Conservation (phyloP, 1,140 invertebrate species). For the Heliconius nattereri region DNA sequence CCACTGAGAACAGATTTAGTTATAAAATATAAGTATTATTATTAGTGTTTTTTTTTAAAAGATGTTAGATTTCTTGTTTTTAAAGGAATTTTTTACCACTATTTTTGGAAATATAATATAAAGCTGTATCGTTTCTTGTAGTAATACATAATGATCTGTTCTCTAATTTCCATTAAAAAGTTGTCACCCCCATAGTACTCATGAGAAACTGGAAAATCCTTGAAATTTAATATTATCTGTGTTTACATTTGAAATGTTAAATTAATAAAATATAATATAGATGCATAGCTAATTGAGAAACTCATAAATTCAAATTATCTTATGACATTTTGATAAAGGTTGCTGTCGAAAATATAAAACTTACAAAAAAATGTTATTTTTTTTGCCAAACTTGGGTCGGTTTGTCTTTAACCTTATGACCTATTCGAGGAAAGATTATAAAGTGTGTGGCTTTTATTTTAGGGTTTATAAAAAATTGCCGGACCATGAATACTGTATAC, state of each 20-base stretch:
- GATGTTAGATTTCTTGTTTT: no score
- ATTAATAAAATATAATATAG: not conserved
- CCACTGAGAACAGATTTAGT: not conserved
- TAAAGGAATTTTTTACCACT: no score
- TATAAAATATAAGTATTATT: no score
- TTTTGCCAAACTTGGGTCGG: not conserved
- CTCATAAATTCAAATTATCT: conserved; percentile 2
- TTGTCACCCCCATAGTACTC: not conserved
- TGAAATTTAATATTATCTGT: not conserved
- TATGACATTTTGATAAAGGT: conserved; percentile 22
- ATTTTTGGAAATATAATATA: no score
- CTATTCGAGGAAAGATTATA: not conserved
- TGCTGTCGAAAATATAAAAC: not conserved
- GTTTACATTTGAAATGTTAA: not conserved
- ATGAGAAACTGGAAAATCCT: not conserved
- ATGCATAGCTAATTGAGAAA: not conserved
- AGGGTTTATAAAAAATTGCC: not conserved
- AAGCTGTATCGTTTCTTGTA: no score
- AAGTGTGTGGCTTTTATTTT: not conserved
- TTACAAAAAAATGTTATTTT: not conserved
- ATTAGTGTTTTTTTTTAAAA: no score
- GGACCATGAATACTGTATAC: not conserved
- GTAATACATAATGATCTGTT: no score
- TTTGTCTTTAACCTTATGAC: not conserved
- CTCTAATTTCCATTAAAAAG: not conserved